Conservation (phyloP, 1,140 invertebrate genomes). For the Pygmarrhopalites habei region DNA sequence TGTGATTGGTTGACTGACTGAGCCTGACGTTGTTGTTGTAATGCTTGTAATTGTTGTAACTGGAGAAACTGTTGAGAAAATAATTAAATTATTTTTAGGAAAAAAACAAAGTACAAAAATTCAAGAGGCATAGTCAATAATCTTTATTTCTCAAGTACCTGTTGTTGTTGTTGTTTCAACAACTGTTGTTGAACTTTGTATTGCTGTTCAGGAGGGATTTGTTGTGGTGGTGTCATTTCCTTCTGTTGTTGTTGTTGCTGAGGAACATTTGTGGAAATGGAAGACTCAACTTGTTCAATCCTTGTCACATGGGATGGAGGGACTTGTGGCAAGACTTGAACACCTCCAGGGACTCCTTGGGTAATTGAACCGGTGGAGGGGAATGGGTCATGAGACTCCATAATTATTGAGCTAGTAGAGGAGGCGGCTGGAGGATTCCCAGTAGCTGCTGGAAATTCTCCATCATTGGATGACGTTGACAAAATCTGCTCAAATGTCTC, state of each 20-base stretch:
- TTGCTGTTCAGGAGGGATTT: constrained; percentile 32
- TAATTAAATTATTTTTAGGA: too few relatives aligned
- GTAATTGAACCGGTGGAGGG: neutral
- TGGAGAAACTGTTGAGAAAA: constrained; percentile 39
- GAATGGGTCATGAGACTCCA: too few relatives aligned
- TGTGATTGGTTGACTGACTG: too few relatives aligned
- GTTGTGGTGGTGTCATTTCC: neutral
- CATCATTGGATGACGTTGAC: constrained; percentile 25
- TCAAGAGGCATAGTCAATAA: too few relatives aligned
- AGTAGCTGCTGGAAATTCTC: neutral
- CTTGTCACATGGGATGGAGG: neutral
- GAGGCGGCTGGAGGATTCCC: too few relatives aligned
- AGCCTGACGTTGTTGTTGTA: constrained; percentile 16
- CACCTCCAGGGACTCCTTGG: too few relatives aligned
- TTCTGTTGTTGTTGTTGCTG: constrained; percentile 4
- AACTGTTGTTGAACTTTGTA: constrained; percentile 30
- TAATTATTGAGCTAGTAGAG: neutral
- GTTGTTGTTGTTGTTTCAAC: constrained; percentile 28
- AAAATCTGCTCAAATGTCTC: constrained; percentile 35
- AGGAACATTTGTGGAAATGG: neutral
- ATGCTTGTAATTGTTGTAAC: constrained; percentile 28
- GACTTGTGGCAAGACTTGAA: constrained; percentile 5
- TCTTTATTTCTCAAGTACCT: too few relatives aligned
- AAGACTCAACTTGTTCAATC: too few relatives aligned
- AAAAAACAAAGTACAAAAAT: too few relatives aligned